These are phyloP conservation scores for Rostratula benghalensis DNA, from an alignment of 2,113 vertebrate genomes.

Conservation along the genomic window DNA sequence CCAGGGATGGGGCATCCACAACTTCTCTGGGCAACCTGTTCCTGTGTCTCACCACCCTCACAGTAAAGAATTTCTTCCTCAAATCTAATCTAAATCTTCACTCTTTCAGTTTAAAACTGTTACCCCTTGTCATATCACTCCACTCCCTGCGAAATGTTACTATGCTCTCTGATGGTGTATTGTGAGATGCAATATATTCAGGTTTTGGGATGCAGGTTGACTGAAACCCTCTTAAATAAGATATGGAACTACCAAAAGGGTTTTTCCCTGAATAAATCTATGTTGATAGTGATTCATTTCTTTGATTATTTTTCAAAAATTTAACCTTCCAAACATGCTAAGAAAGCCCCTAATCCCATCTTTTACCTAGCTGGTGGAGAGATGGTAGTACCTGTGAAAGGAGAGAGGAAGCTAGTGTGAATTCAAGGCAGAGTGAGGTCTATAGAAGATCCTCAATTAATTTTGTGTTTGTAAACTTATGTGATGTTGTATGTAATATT, in stretches of 20 bases:
- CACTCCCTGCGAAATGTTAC: neutral
- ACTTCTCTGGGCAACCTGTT: neutral
- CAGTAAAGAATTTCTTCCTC: neutral
- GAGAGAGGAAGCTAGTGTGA: neutral
- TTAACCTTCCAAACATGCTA: neutral
- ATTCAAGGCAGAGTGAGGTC: neutral
- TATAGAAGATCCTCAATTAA: neutral
- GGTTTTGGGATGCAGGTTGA: neutral
- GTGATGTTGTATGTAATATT: neutral
- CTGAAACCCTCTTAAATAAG: neutral
- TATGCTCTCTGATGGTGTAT: neutral
- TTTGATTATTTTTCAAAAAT: neutral
- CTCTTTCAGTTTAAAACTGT: neutral
- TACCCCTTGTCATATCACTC: neutral
- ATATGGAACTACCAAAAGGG: neutral
- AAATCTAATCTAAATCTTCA: neutral
- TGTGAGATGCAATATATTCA: neutral
- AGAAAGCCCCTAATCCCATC: accelerated
- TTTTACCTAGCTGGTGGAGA: neutral
- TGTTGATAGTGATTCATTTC: neutral
- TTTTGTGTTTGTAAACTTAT: neutral
- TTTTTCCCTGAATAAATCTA: neutral
- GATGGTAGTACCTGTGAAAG: neutral
- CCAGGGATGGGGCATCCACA: neutral
- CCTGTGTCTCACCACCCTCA: neutral